phyloP scores from a whole-genome alignment of 2,888 invertebrate genomes.

The Dichetophora obliterata region DNA sequence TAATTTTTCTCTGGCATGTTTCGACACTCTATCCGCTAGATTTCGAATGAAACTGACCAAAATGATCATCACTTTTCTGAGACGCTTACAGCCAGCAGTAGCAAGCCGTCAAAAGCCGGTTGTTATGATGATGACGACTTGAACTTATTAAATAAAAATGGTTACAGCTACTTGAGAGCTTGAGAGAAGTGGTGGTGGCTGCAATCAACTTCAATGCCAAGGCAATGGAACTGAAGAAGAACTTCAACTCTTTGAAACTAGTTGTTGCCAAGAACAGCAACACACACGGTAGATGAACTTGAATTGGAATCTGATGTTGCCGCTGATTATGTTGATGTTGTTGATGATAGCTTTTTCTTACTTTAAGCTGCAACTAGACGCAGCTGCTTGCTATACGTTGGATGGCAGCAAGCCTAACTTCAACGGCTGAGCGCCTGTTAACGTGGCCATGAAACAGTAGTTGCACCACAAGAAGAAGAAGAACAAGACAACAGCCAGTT shows the following conservation, averaged over 20 bases:
- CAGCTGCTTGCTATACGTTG: not conserved
- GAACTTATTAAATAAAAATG: conserved; percentile 3
- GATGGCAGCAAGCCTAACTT: not conserved
- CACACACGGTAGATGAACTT: not conserved
- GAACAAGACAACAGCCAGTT: not conserved
- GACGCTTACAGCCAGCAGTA: not conserved
- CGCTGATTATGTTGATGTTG: conserved; percentile 30
- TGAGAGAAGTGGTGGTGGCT: conserved; percentile 8
- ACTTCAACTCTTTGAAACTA: not conserved
- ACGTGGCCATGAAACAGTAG: conserved; percentile 48
- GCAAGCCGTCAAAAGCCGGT: not conserved
- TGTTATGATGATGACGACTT: not conserved
- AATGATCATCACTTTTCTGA: not conserved
- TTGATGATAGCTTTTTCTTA: conserved; percentile 34
- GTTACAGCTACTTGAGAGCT: conserved; percentile 29
- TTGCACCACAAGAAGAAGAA: conserved; percentile 19
- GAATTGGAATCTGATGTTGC: conserved; percentile 22
- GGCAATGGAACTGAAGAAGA: not conserved
- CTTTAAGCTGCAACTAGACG: not conserved
- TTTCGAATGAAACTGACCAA: not conserved
- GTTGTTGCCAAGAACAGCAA: not conserved
- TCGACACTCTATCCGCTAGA: too few relatives aligned
- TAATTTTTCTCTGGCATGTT: too few relatives aligned
- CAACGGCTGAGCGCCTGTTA: conserved; percentile 45
- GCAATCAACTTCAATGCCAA: not conserved